A percentile compares a stretch with the other conserved stretches of the same genome.
Evolutionary conservation across 1,140 invertebrate genomes (phyloP).

Genomic region (Pissodes strobi): DNA sequence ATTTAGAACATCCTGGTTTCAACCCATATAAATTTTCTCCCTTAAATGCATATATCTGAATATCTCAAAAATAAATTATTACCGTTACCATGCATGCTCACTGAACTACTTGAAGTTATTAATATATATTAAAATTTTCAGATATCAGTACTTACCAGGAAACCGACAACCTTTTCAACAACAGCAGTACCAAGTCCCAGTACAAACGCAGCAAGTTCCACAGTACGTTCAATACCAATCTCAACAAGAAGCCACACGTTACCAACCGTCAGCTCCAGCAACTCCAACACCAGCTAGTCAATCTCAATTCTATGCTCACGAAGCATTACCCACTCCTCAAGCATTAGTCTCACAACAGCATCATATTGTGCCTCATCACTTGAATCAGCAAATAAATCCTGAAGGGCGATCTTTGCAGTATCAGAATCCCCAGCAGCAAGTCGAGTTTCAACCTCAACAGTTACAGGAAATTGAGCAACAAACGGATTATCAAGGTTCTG

Average conservation of each 20-base stretch:
- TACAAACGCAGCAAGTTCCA: not conserved
- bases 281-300: not conserved
- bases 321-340: slow-evolving; percentile 19
- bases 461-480: slow-evolving; percentile 8
- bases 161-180: not conserved
- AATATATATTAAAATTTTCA: too few relatives aligned
- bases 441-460: slow-evolving; percentile 14
- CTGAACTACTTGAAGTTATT: not conserved
- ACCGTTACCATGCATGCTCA: too few relatives aligned
- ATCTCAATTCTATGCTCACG: slow-evolving; percentile 13
- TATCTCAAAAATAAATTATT: too few relatives aligned
- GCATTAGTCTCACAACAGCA: slow-evolving; percentile 14
- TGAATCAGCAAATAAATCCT: not conserved
- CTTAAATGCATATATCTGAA: too few relatives aligned
- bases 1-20: too few relatives aligned
- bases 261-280: too few relatives aligned
- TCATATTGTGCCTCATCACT: slow-evolving; percentile 8
- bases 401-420: slow-evolving; percentile 3
- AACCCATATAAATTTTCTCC: too few relatives aligned
- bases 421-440: not conserved
- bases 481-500: slow-evolving; percentile 16
- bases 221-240: not conserved
- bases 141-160: slow-evolving; percentile 32
- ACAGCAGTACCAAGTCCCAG: not conserved
- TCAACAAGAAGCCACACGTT: not conserved